Percentiles rank a stretch among this genome's conserved stretches.
Conservation (phyloP, 1,140 invertebrate species). For the Drosophila lacertosa region DNA sequence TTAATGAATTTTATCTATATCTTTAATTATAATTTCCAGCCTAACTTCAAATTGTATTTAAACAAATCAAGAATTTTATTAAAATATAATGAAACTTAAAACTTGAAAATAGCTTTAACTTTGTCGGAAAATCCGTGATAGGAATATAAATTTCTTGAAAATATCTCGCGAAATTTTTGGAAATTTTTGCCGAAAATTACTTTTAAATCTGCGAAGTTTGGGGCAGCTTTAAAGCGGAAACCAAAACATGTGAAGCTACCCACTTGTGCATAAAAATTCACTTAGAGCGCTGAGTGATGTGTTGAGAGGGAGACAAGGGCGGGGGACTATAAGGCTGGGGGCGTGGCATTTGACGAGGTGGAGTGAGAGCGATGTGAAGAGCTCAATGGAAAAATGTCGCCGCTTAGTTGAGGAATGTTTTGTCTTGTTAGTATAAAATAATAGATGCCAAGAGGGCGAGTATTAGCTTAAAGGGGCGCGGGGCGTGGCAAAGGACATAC, state of each 20-base stretch:
- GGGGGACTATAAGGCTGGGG: neutral
- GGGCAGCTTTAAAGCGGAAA: neutral
- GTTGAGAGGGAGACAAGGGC: constrained; percentile 6
- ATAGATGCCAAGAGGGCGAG: constrained; percentile 36
- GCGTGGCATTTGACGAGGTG: too few relatives aligned
- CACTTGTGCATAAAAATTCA: constrained; percentile 57
- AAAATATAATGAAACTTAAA: too few relatives aligned
- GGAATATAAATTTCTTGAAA: neutral
- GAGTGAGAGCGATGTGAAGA: neutral
- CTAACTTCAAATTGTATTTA: too few relatives aligned
- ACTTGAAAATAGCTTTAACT: too few relatives aligned
- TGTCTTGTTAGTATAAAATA: constrained; percentile 78
- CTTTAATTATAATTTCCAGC: too few relatives aligned
- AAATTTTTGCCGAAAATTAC: neutral
- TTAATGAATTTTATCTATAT: too few relatives aligned
- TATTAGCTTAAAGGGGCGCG: neutral
- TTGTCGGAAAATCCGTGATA: neutral
- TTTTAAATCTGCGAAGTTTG: too few relatives aligned
- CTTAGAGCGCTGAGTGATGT: constrained; percentile 56
- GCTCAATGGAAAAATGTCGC: constrained; percentile 51
- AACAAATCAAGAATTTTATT: too few relatives aligned
- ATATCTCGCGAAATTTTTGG: neutral
- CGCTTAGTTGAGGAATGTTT: constrained; percentile 68
- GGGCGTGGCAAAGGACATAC: neutral
- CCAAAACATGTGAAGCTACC: constrained; percentile 21